Percentiles rank a stretch among this genome's conserved stretches.
Conservation (phyloP, 2,888 invertebrate genomes). For the Eupithecia pulchellata region DNA sequence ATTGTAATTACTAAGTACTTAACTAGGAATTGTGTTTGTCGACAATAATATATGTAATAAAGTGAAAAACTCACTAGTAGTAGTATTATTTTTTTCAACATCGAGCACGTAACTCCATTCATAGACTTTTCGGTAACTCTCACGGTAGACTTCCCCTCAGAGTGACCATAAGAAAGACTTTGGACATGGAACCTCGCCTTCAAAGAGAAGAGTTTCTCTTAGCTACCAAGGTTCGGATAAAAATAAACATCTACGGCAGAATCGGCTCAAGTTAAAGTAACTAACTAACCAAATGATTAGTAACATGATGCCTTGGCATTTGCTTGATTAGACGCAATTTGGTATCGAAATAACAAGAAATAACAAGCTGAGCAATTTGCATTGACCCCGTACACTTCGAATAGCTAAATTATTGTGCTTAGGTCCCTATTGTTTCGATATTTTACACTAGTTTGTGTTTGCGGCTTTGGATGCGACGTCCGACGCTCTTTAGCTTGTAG, state of each 20-base stretch:
- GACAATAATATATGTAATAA: too few relatives aligned
- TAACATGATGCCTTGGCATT: conserved; percentile 38
- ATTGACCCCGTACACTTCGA: conserved; percentile 12
- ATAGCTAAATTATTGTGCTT: not conserved
- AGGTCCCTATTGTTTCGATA: not conserved
- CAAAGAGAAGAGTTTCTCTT: too few relatives aligned
- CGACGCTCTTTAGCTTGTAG: not conserved
- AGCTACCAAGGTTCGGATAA: not conserved
- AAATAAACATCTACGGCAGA: not conserved
- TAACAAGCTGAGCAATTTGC: conserved; percentile 17
- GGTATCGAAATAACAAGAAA: conserved; percentile 26
- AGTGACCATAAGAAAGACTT: too few relatives aligned
- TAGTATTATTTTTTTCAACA: too few relatives aligned
- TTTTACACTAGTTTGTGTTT: not conserved
- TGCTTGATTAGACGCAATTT: conserved; percentile 31
- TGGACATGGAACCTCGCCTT: not conserved
- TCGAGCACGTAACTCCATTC: too few relatives aligned
- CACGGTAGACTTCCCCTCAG: too few relatives aligned
- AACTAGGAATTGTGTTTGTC: too few relatives aligned
- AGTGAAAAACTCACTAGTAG: too few relatives aligned
- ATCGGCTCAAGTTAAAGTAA: not conserved
- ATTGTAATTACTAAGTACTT: too few relatives aligned
- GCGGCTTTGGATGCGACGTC: not conserved
- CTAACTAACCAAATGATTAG: conserved; percentile 23
- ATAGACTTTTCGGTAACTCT: too few relatives aligned